Conservation (phyloP, 2,888 invertebrate genomes). For the Heliconius erato region DNA sequence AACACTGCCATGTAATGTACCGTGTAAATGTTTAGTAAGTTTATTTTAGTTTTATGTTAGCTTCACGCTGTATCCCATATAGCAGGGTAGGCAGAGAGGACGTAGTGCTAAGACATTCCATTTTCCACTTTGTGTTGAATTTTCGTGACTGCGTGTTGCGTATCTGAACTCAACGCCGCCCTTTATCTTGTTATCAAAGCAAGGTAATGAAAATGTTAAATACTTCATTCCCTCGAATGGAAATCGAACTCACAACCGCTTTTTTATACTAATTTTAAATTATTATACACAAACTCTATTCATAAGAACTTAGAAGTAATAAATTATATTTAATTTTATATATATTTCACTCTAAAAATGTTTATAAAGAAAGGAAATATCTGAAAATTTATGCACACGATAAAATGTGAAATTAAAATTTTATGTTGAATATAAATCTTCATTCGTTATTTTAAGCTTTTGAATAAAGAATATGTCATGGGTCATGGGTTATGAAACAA, state of each 20-base stretch:
- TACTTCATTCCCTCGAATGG: too few relatives aligned
- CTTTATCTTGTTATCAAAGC: too few relatives aligned
- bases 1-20: neutral
- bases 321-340: neutral
- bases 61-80: neutral
- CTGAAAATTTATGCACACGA: neutral
- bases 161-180: neutral
- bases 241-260: too few relatives aligned
- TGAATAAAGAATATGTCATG: neutral
- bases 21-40: neutral
- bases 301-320: neutral
- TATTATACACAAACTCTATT: neutral
- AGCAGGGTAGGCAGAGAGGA: neutral
- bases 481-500: neutral
- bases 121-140: neutral
- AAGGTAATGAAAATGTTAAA: too few relatives aligned
- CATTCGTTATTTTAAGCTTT: constrained; percentile 9
- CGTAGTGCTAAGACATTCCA: neutral
- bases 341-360: neutral
- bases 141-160: neutral
- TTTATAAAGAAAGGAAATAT: neutral
- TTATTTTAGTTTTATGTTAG: neutral
- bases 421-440: constrained; percentile 14
- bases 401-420: constrained; percentile 1
- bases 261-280: neutral